Conservation (phyloP, 2,888 invertebrate species). For the Eretmocerus hayati region DNA sequence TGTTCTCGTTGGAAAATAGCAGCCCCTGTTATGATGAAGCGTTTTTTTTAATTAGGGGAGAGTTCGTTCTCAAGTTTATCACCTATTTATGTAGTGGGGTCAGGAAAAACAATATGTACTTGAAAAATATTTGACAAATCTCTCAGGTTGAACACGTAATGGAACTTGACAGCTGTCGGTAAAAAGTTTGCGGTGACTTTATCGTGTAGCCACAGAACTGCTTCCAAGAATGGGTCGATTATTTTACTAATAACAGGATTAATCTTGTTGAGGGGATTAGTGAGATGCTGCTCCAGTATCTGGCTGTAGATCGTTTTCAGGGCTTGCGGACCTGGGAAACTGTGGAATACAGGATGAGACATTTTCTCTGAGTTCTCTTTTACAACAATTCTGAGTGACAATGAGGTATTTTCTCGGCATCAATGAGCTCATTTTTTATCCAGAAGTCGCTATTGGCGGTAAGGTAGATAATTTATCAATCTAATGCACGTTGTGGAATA, state of each 20-base stretch:
- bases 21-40: too few relatives aligned
- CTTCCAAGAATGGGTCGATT: conserved; percentile 57
- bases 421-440: too few relatives aligned
- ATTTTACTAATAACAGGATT: conserved; percentile 53
- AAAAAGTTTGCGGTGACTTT: conserved; percentile 71
- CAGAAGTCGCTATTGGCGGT: too few relatives aligned
- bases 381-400: too few relatives aligned
- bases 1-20: conserved; percentile 72
- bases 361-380: too few relatives aligned
- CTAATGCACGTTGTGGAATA: too few relatives aligned
- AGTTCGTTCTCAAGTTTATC: background rate
- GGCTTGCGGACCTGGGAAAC: conserved; percentile 78
- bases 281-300: conserved; percentile 72
- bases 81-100: background rate
- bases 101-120: conserved; percentile 49
- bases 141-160: conserved; percentile 87
- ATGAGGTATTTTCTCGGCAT: too few relatives aligned
- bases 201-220: conserved; percentile 70
- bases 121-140: conserved; percentile 92
- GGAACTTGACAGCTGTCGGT: conserved; percentile 91
- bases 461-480: background rate
- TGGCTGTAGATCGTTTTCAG: conserved; percentile 76
- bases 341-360: conserved; percentile 46
- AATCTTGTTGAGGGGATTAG: conserved; percentile 62
- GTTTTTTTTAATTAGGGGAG: too few relatives aligned